A percentile compares a stretch with the other conserved stretches of the same genome.
Conservation (phyloP, 2,888 invertebrate species). For the Baccha elongata region DNA sequence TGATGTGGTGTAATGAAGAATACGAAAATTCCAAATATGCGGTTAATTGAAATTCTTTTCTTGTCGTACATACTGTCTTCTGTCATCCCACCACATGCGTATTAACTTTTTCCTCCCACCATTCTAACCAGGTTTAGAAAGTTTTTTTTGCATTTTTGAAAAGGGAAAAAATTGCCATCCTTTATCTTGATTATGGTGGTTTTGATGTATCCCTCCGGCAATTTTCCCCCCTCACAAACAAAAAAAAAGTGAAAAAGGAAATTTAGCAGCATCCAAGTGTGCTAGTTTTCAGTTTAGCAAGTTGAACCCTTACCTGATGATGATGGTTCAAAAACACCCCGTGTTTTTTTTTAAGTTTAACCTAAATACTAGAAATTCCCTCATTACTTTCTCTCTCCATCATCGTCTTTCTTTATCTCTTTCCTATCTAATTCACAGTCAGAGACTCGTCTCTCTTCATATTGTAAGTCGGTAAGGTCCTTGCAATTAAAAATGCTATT, state of each 20-base stretch:
- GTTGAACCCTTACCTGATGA: conserved; percentile 18
- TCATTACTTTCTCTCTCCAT: not conserved
- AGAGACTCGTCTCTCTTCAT: conserved; percentile 10
- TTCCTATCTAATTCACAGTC: conserved; percentile 26
- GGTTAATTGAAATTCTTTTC: too few relatives aligned
- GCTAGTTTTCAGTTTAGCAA: conserved; percentile 38
- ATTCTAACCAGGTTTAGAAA: conserved; percentile 14
- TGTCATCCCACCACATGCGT: not conserved
- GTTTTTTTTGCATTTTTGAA: conserved; percentile 28
- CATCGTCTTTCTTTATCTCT: conserved; percentile 4
- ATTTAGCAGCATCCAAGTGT: conserved; percentile 47
- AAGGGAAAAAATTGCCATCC: conserved; percentile 22
- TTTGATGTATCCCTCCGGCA: conserved; percentile 1
- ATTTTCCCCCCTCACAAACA: not conserved
- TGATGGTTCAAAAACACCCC: conserved; percentile 17
- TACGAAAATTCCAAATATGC: too few relatives aligned
- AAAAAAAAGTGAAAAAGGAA: not conserved
- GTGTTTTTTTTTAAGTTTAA: conserved; percentile 23
- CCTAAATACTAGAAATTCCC: conserved; percentile 32
- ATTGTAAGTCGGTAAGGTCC: conserved; percentile 47
- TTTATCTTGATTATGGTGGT: conserved; percentile 30
- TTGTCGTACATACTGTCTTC: conserved; percentile 11
- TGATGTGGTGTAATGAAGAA: too few relatives aligned
- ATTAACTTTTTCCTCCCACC: not conserved
- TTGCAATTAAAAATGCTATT: conserved; percentile 69